Percentiles rank a stretch among this genome's conserved stretches.
phyloP scores from a whole-genome alignment of 1,140 invertebrate species.

The Ruditapes philippinarum region DNA sequence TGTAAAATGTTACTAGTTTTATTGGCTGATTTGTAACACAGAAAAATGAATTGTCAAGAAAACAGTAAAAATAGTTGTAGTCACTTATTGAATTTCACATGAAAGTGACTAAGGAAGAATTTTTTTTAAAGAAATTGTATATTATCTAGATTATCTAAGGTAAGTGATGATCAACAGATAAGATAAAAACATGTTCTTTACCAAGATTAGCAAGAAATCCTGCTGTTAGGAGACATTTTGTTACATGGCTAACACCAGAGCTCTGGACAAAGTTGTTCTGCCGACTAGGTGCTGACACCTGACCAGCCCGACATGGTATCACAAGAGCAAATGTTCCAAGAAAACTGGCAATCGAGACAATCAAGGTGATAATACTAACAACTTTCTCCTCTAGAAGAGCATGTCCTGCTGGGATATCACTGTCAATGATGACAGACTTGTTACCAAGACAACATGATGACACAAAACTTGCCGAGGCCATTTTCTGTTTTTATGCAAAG shows the following conservation, averaged over 20 bases:
- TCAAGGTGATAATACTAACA: conserved; percentile 27
- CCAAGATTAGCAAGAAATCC: conserved; percentile 44
- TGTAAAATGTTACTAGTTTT: too few species aligned
- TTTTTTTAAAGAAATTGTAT: too few species aligned
- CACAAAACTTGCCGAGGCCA: conserved; percentile 51
- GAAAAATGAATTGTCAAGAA: too few species aligned
- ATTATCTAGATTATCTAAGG: too few species aligned
- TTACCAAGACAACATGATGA: conserved; percentile 56
- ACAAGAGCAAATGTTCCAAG: background rate
- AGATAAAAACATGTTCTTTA: too few species aligned
- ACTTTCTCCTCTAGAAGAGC: conserved; percentile 4
- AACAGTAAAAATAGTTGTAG: too few species aligned
- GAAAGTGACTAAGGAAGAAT: too few species aligned
- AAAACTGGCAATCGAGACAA: conserved; percentile 28
- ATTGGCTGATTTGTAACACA: too few species aligned
- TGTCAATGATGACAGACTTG: conserved; percentile 30
- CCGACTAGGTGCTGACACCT: background rate
- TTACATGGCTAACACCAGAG: background rate
- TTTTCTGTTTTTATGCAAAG: background rate
- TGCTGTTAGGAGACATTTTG: background rate
- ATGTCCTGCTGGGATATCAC: conserved; percentile 11
- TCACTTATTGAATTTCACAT: too few species aligned
- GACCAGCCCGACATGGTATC: background rate
- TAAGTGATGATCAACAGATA: too few species aligned
- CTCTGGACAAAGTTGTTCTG: background rate